Percentiles rank a stretch among this genome's conserved stretches.
phyloP scores from a whole-genome alignment of 2,797 vertebrate genomes.

The Megaceryle alcyon region DNA sequence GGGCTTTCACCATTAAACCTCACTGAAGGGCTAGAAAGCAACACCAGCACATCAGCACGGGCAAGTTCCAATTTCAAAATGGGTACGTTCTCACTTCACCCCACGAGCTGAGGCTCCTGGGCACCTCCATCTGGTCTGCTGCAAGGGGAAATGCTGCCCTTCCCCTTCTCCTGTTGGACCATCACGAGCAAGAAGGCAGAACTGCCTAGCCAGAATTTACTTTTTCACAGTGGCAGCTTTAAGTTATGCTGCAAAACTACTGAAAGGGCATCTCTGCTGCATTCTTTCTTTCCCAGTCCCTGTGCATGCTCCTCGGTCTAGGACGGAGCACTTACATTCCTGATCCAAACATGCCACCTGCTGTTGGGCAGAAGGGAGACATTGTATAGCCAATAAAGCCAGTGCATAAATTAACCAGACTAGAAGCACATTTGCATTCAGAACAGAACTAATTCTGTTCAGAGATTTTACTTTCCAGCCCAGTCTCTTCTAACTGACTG shows the following conservation, averaged over 20 bases:
- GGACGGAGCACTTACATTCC: not conserved
- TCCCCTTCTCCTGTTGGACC: not conserved
- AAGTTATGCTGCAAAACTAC: not conserved
- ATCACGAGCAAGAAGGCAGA: not conserved
- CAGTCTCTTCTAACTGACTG: not conserved
- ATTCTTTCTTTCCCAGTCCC: not conserved
- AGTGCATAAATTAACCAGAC: not conserved
- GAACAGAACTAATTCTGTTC: not conserved
- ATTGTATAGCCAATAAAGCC: not conserved
- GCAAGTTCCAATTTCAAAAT: not conserved
- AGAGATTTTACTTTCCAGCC: not conserved
- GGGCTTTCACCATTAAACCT: not conserved
- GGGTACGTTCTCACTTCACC: not conserved
- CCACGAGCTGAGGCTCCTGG: not conserved
- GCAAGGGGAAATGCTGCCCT: not conserved
- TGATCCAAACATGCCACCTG: slow-evolving; percentile 51
- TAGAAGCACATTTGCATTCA: not conserved
- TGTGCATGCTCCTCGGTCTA: not conserved
- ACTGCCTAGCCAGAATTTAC: not conserved
- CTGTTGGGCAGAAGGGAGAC: slow-evolving; percentile 5
- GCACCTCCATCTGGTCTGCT: not conserved
- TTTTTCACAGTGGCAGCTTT: not conserved
- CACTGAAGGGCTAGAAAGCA: not conserved
- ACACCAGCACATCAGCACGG: not conserved
- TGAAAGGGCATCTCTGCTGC: not conserved